Conservation (phyloP, 30 jellyfish, hydroid and myxozoan species). For the Hydractinia symbiolongicarpus region DNA sequence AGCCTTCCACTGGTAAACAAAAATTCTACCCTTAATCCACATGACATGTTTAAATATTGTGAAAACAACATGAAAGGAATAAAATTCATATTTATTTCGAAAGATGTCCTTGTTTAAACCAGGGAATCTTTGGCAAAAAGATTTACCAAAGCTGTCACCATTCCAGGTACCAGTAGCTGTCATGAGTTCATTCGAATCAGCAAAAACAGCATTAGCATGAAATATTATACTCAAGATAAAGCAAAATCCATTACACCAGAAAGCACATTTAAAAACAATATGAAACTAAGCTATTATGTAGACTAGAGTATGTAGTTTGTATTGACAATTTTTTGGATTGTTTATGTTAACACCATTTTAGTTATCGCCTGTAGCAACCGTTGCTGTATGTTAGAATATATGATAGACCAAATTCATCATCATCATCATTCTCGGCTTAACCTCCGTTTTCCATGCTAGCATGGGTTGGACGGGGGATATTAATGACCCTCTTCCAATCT, state of each 20-base stretch:
- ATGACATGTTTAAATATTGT: conserved; percentile 31
- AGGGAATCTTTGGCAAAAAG: conserved; percentile 22
- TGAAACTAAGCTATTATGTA: not conserved
- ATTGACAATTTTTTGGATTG: not conserved
- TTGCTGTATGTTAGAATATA: not conserved
- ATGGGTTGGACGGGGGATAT: too few relatives aligned
- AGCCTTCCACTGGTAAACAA: conserved; percentile 40
- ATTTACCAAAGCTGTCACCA: conserved; percentile 38
- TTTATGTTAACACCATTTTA: not conserved
- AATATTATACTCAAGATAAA: too few relatives aligned
- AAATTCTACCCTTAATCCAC: conserved; percentile 39
- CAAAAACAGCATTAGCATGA: too few relatives aligned
- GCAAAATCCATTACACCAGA: not conserved
- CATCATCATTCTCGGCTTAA: too few relatives aligned
- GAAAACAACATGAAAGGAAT: conserved; percentile 41
- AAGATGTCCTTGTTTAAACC: conserved; percentile 27
- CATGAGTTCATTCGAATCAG: too few relatives aligned
- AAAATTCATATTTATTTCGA: conserved; percentile 27
- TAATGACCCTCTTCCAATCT: too few relatives aligned
- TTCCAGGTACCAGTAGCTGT: conserved; percentile 36
- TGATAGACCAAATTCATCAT: too few relatives aligned
- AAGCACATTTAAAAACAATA: not conserved
- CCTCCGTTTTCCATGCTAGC: too few relatives aligned
- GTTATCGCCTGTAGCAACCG: conserved; percentile 10
- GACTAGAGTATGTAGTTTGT: not conserved